Percentiles rank a stretch among this genome's conserved stretches.
phyloP scores from a whole-genome alignment of 2,888 invertebrate genomes.

The Anthoptus insignis region DNA sequence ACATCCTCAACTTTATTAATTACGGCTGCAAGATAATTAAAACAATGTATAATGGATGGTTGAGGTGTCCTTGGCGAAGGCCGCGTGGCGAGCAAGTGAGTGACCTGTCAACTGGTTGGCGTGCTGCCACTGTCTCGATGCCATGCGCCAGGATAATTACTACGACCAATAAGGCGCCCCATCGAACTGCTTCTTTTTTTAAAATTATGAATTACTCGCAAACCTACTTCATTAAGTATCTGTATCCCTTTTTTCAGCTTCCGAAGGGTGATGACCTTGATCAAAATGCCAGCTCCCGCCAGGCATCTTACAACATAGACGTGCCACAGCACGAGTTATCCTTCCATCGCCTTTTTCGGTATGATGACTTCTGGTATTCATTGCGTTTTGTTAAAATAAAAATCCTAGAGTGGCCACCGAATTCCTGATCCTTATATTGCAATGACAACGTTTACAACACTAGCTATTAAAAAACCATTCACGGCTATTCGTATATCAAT shows the following conservation, averaged over 20 bases:
- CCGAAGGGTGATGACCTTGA: slow-evolving; percentile 63
- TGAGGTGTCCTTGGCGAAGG: slow-evolving; percentile 75
- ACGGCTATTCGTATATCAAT: slow-evolving; percentile 59
- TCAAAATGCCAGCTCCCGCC: slow-evolving; percentile 74
- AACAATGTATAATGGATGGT: slow-evolving; percentile 54
- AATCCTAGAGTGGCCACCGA: slow-evolving; percentile 74
- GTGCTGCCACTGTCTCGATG: slow-evolving; percentile 60
- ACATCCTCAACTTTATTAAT: slow-evolving; percentile 25
- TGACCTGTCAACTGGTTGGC: slow-evolving; percentile 68
- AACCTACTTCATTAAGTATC: slow-evolving; percentile 71
- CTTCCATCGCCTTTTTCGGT: slow-evolving; percentile 76
- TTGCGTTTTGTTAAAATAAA: slow-evolving; percentile 74
- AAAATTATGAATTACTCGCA: slow-evolving; percentile 70
- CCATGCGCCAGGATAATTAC: slow-evolving; percentile 79
- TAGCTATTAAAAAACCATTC: slow-evolving; percentile 66
- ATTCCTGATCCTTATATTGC: slow-evolving; percentile 80
- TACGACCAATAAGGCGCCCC: slow-evolving; percentile 78
- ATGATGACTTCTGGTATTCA: slow-evolving; percentile 68
- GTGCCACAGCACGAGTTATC: slow-evolving; percentile 67
- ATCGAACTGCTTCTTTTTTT: slow-evolving; percentile 76
- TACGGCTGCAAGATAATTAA: slow-evolving; percentile 22
- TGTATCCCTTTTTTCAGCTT: slow-evolving; percentile 61
- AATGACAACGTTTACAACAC: slow-evolving; percentile 72
- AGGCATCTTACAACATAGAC: slow-evolving; percentile 68
- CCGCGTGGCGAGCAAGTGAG: slow-evolving; percentile 70